phyloP scores from a whole-genome alignment of 2,113 vertebrate species.

The Myrmecobius fasciatus region DNA sequence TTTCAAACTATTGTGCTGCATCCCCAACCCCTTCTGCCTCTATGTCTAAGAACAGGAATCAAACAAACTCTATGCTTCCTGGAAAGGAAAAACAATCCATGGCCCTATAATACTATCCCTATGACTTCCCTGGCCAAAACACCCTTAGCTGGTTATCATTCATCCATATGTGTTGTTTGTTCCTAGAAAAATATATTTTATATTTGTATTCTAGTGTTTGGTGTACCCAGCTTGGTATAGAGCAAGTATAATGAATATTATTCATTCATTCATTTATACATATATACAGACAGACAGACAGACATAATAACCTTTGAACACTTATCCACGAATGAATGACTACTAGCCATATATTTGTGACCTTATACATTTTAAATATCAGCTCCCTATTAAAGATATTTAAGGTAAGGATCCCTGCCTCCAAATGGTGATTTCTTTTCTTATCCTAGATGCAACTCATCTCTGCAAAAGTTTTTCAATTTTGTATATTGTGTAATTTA shows the following conservation, averaged over 20 bases:
- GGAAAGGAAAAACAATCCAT: background rate
- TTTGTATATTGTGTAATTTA: background rate
- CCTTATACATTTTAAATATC: background rate
- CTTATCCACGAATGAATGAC: background rate
- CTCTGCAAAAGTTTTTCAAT: background rate
- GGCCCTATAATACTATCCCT: background rate
- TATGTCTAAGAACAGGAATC: background rate
- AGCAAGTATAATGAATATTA: background rate
- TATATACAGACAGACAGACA: no score
- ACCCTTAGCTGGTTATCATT: background rate
- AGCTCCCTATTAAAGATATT: background rate
- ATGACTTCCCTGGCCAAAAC: background rate
- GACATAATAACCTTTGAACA: background rate
- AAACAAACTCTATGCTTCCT: background rate
- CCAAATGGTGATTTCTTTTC: background rate
- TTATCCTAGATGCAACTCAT: background rate
- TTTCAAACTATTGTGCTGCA: background rate
- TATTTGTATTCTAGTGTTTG: background rate
- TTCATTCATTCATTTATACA: background rate
- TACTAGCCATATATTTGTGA: background rate
- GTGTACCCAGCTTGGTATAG: background rate
- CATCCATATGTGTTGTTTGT: background rate
- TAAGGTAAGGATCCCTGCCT: background rate
- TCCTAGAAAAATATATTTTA: background rate
- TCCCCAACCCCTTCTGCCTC: background rate